Percentiles rank a stretch among this genome's conserved stretches.
These are phyloP conservation scores for Nomada ruficornis DNA, from an alignment of 2,888 invertebrate species.

Conservation along the genomic window DNA sequence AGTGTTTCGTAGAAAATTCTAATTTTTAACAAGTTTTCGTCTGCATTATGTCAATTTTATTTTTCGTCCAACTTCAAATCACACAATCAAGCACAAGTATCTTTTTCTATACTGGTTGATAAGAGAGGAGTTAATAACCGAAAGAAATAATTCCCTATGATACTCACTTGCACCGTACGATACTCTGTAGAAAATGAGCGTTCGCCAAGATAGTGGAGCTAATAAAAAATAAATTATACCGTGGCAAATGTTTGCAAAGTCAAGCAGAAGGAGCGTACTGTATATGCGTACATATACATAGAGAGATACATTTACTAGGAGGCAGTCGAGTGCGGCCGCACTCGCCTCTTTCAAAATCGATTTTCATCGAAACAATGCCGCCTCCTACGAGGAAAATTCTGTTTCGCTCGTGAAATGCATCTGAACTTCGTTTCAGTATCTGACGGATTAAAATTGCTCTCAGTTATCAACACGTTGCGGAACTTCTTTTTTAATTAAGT, in stretches of 20 bases:
- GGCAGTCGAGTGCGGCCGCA: constrained; percentile 4
- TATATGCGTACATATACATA: background rate
- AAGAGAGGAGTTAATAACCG: background rate
- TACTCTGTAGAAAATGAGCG: constrained; percentile 3
- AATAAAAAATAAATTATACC: constrained; percentile 28
- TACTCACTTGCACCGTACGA: constrained; percentile 1
- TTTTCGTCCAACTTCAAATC: background rate
- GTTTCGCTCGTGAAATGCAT: background rate
- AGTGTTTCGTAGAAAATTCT: background rate
- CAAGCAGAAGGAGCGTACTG: background rate
- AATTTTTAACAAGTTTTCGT: too few species aligned
- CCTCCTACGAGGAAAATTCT: constrained; percentile 5
- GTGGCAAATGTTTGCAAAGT: constrained; percentile 33
- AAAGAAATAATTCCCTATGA: constrained; percentile 3
- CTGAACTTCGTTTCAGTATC: background rate
- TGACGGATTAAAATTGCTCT: too few species aligned
- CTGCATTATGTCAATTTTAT: background rate
- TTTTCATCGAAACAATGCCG: constrained; percentile 17
- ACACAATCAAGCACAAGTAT: background rate
- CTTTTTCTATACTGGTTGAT: background rate
- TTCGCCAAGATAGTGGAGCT: background rate
- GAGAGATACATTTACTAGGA: background rate
- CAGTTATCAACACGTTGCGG: too few species aligned
- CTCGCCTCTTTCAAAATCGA: constrained; percentile 29
- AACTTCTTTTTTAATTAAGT: too few species aligned